Base-by-base conservation (phyloP, 2,113 vertebrate genomes). In the Euleptes europaea region DNA sequence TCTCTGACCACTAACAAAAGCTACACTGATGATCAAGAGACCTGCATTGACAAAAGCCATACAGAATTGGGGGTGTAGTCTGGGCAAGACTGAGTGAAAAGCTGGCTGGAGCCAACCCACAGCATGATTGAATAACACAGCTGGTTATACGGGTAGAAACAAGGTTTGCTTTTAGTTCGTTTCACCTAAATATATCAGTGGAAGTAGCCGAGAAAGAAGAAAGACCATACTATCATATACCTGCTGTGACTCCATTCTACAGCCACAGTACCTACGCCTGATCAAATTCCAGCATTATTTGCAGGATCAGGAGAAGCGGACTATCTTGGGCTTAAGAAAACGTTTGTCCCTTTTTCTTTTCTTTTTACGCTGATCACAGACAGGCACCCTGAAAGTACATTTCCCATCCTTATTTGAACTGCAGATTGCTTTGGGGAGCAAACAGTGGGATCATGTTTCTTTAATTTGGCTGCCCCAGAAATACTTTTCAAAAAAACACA, bases 391-490 rank as follows among this genome's bases (percentile, higher is more conserved):
- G 40, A 63, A 70, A 72, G 75, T 90, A 80, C 84, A 72, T 77
- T 88, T 80, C 51, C 2, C 31, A 66, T 83, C 88, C 86, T 87
- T 73, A 85, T 86, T 92, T 90, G 82, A 93, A 90, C 69, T 83
- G 57, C 28, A 38, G 23, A 69, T 80, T 90, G 87, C 51, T 90
- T 90, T 73, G 80, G 82, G 26, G 84, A 82, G 15, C 17, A 76
- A 75, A 74, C 66, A 60, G 69, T 7, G 17, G 38, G 51, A 60
- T 73, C 38, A 23, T 19, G 71, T 84, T 86, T 54, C 49, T 91
- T 91, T 80, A 76, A 91, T 83, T 75, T 86, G 85, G 84, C 88
- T 94, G 66, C 80, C 78, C 80, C 33, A 83, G 85, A 93, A 88
- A 66, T 57, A 57, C 5, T 57, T 57, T 54, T 54, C 15, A 2